These are phyloP conservation scores for Drosophila aldrichi DNA, from an alignment of 2,888 invertebrate species.

Conservation along the genomic window DNA sequence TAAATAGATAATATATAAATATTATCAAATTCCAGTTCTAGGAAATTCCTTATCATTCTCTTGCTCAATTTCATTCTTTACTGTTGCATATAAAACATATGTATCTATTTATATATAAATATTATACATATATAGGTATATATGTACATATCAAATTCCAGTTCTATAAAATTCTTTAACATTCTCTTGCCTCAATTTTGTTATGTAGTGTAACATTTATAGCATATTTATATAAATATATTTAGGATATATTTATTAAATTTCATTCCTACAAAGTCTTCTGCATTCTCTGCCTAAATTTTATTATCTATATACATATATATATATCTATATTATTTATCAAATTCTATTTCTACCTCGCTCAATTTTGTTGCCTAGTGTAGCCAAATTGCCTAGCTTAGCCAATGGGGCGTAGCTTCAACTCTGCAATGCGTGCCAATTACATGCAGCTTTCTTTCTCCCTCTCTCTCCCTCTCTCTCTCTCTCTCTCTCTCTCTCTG, in stretches of 20 bases:
- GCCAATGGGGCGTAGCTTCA: slow-evolving; percentile 30
- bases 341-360: not conserved
- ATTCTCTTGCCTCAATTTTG: too few relatives aligned
- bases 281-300: too few relatives aligned
- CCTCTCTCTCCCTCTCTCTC: too few relatives aligned
- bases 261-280: too few relatives aligned
- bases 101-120: too few relatives aligned
- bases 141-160: too few relatives aligned
- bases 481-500: not conserved
- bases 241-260: not conserved
- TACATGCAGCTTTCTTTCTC: slow-evolving; percentile 53
- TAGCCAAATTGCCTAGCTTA: slow-evolving; percentile 14
- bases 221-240: not conserved
- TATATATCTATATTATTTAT: not conserved
- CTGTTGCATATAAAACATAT: too few relatives aligned
- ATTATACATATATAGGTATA: too few relatives aligned
- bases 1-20: too few relatives aligned
- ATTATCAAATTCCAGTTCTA: not conserved
- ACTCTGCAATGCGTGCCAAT: slow-evolving; percentile 69
- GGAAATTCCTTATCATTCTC: too few relatives aligned
- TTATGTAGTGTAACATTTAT: too few relatives aligned
- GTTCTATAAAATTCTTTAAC: too few relatives aligned
- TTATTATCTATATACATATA: not conserved
- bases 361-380: slow-evolving; percentile 31
- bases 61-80: not conserved